Evolutionary conservation across 2,797 vertebrate genomes (phyloP), one percentile per base, ranked within the genome.

Genomic region (Lagocephalus sceleratus): DNA sequence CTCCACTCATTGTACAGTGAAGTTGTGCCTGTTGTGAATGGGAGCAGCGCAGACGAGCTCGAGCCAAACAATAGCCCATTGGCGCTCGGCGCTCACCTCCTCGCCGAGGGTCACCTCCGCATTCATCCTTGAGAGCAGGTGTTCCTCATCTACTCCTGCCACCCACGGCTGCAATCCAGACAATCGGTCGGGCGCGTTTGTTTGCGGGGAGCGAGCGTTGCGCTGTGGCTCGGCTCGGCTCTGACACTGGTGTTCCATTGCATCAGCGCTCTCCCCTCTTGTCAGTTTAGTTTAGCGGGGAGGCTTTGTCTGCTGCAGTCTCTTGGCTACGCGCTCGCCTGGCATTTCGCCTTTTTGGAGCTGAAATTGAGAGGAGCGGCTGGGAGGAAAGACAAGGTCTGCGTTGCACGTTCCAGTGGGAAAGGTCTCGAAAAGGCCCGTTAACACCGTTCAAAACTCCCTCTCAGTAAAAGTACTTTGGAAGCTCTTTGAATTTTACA

Each of bases 241-340:
- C 41, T 52, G 64, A 51, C 75, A 52, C 66, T 69, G 51, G 68
- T 69, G 63, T 77, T 84, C 66, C 71, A 68, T 77, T 76, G 68
- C 74, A 70, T 78, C 74, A 71, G 66, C 66, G 64, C 73, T 65
- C 76, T 81, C 66, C 73, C 78, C 79, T 71, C 61, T 57, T 86
- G 83, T 85, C 77, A 76, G 68, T 76, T 81, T 69, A 71, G 61
- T 54, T 83, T 81, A 84, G 70, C 57, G 71, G 51, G 63, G 66
- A 83, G 70, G 67, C 67, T 79, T 70, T 75, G 71, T 59, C 63
- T 57, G 66, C 75, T 60, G 66, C 83, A 67, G 74, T 42, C 50
- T 71, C 74, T 81, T 78, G 81, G 78, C 83, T 78, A 73, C 54
- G 70, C 51, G 64, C 40, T 68, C 84, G 70, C 60, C 57, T 85